Conservation (phyloP, 2,888 invertebrate genomes). For the Erannis defoliaria region DNA sequence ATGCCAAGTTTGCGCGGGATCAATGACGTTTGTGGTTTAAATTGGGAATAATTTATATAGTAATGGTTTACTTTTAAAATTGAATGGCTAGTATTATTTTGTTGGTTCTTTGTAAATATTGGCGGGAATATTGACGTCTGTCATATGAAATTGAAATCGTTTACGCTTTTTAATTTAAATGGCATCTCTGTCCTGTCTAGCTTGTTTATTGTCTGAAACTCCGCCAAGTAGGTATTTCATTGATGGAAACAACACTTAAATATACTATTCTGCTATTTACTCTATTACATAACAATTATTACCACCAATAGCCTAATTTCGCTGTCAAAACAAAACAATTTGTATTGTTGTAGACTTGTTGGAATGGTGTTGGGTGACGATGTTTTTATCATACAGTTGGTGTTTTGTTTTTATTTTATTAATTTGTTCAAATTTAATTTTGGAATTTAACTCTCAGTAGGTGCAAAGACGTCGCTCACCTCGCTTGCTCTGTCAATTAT, state of each 20-base stretch:
- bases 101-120: constrained; percentile 5
- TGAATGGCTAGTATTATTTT: constrained; percentile 14
- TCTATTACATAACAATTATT: not conserved
- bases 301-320: not conserved
- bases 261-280: not conserved
- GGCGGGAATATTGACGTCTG: constrained; percentile 6
- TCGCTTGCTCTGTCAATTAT: too few relatives aligned
- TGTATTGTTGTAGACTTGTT: not conserved
- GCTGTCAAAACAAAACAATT: constrained; percentile 2
- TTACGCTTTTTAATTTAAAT: constrained; percentile 1
- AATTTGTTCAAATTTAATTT: too few relatives aligned
- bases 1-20: constrained; percentile 29
- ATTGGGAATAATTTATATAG: constrained; percentile 35
- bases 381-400: not conserved
- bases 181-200: not conserved
- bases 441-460: too few relatives aligned
- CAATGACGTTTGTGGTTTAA: constrained; percentile 40
- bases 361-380: constrained; percentile 1
- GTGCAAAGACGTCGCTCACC: too few relatives aligned
- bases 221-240: constrained; percentile 5
- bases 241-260: not conserved
- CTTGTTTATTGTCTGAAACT: not conserved
- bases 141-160: not conserved
- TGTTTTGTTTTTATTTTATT: too few relatives aligned
- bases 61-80: constrained; percentile 23